Conservation (phyloP, 2,888 invertebrate species). For the Apantesis nais region DNA sequence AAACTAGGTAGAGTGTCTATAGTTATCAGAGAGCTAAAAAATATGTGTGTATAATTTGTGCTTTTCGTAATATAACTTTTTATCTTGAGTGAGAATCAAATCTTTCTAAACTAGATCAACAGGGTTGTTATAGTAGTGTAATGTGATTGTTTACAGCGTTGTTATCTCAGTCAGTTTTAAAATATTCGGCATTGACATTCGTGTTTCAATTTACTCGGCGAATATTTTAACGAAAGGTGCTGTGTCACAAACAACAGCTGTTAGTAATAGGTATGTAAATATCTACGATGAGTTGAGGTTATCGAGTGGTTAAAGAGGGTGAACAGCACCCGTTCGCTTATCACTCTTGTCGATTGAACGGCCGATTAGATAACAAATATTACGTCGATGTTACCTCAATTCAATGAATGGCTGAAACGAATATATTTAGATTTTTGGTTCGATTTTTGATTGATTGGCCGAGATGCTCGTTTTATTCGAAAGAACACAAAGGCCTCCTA, state of each 20-base stretch:
- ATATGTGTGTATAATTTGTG: too few species aligned
- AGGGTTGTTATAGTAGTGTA: background rate
- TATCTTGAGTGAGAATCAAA: background rate
- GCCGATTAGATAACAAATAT: constrained; percentile 30
- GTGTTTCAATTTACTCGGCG: background rate
- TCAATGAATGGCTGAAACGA: background rate
- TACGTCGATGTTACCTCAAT: background rate
- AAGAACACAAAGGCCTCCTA: background rate
- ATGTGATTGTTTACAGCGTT: background rate
- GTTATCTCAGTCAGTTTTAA: background rate
- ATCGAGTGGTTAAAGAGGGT: constrained; percentile 30
- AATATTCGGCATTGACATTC: background rate
- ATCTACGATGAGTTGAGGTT: background rate
- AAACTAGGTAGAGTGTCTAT: too few species aligned
- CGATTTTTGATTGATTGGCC: too few species aligned
- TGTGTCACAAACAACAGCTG: constrained; percentile 12
- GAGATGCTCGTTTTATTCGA: background rate
- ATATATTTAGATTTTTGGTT: background rate
- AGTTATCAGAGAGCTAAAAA: too few species aligned
- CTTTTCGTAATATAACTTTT: too few species aligned
- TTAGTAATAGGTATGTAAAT: background rate
- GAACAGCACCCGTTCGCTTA: constrained; percentile 18
- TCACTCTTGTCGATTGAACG: constrained; percentile 26
- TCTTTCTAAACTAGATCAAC: background rate
- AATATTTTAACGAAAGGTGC: background rate